These are phyloP conservation scores for Ictalurus furcatus DNA, from an alignment of 2,113 vertebrate genomes.

Conservation along the genomic window DNA sequence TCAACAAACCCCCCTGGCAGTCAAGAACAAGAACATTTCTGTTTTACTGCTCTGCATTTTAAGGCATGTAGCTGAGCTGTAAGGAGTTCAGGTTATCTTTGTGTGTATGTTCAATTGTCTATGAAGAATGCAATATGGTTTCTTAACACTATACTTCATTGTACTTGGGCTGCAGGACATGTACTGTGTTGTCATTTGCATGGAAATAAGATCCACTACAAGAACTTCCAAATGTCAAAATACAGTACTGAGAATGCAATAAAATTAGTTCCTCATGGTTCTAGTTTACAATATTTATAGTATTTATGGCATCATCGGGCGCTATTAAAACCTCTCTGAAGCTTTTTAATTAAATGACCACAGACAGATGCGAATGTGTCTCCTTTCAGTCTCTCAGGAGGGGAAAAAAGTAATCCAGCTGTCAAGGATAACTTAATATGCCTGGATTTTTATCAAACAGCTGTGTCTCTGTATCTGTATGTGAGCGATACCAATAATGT, in stretches of 20 bases:
- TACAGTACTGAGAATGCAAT: neutral
- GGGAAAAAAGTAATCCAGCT: constrained; percentile 13
- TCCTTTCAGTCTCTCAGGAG: neutral
- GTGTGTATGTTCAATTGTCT: neutral
- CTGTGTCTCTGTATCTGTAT: constrained; percentile 5
- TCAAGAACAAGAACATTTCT: neutral
- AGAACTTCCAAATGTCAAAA: neutral
- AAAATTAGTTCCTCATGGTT: neutral
- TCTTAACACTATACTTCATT: neutral
- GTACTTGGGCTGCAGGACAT: neutral
- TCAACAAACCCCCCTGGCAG: neutral
- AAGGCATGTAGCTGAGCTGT: neutral
- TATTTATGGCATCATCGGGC: neutral
- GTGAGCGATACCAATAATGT: neutral
- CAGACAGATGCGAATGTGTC: neutral
- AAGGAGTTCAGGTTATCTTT: neutral
- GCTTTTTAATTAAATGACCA: constrained; percentile 5
- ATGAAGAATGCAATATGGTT: neutral
- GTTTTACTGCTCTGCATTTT: neutral
- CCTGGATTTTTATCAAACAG: constrained; percentile 26
- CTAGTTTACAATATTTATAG: neutral
- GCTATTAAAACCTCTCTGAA: neutral
- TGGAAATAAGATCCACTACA: neutral
- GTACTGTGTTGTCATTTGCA: neutral
- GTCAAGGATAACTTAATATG: constrained; percentile 35